These are phyloP conservation scores for Acronicta alni DNA, from an alignment of 2,888 invertebrate species.

Conservation along the genomic window DNA sequence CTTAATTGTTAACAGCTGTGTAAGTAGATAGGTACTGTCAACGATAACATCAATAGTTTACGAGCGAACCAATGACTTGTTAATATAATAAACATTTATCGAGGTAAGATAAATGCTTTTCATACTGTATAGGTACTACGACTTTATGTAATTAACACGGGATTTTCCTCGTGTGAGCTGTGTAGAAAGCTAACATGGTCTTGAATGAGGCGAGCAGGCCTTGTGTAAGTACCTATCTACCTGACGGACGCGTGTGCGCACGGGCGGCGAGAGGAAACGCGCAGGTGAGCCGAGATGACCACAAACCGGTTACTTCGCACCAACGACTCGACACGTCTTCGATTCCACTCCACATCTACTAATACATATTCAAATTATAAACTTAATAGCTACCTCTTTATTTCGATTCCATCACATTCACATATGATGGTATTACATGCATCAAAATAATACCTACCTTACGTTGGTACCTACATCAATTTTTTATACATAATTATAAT, in stretches of 20 bases:
- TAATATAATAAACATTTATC: constrained; percentile 9
- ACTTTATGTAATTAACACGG: constrained; percentile 64
- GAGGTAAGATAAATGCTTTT: constrained; percentile 36
- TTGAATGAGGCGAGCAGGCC: constrained; percentile 75
- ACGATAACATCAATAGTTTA: constrained; percentile 23
- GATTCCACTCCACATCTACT: constrained; percentile 54
- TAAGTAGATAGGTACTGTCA: constrained; percentile 1
- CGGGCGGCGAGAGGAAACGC: constrained; percentile 53
- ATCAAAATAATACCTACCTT: constrained; percentile 14
- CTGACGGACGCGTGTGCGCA: constrained; percentile 34
- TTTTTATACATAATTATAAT: too few relatives aligned
- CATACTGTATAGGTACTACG: constrained; percentile 31
- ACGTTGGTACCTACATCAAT: too few relatives aligned
- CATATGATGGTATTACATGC: constrained; percentile 8
- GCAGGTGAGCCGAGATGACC: constrained; percentile 75
- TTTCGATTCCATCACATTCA: constrained; percentile 48
- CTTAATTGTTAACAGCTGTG: constrained; percentile 19
- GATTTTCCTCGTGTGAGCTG: constrained; percentile 66
- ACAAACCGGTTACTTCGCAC: constrained; percentile 79
- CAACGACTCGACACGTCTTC: constrained; percentile 60
- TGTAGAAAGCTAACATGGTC: constrained; percentile 79
- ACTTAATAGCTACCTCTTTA: constrained; percentile 39
- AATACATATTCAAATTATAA: constrained; percentile 56
- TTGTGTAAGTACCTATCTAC: constrained; percentile 48
- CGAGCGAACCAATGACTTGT: constrained; percentile 10